Conservation (phyloP, 2,888 invertebrate genomes). For the Amaurobius ferox region DNA sequence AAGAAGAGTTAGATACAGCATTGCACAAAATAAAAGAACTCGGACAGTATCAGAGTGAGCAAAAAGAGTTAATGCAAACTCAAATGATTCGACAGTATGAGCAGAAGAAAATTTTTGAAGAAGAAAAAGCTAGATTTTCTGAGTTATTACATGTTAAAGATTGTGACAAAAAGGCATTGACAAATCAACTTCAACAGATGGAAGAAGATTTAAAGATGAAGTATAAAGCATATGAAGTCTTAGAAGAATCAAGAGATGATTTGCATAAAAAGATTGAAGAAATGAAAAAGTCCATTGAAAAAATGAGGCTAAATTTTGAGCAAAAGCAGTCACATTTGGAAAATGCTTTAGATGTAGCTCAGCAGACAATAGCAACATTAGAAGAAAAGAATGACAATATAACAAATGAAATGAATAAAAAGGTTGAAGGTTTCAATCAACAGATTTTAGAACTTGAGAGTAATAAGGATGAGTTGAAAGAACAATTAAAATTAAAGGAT, state of each 20-base stretch:
- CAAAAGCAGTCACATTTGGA: slow-evolving; percentile 20
- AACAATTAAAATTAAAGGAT: slow-evolving; percentile 41
- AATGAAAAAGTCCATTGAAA: slow-evolving; percentile 28
- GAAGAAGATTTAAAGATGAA: slow-evolving; percentile 37
- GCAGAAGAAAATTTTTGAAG: slow-evolving; percentile 51
- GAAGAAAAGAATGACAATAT: slow-evolving; percentile 54
- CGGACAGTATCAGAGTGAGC: slow-evolving; percentile 26
- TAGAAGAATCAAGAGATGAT: slow-evolving; percentile 26
- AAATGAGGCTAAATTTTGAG: slow-evolving; percentile 30
- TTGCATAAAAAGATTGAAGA: slow-evolving; percentile 28
- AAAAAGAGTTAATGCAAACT: slow-evolving; percentile 35
- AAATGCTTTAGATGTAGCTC: slow-evolving; percentile 24
- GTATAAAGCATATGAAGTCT: slow-evolving; percentile 29
- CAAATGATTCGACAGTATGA: slow-evolving; percentile 41
- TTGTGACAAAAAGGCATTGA: slow-evolving; percentile 35
- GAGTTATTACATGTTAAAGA: slow-evolving; percentile 32
- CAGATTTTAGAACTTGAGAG: slow-evolving; percentile 28
- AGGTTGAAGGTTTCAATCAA: slow-evolving; percentile 26
- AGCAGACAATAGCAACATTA: slow-evolving; percentile 24
- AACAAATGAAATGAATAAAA: slow-evolving; percentile 32
- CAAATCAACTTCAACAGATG: slow-evolving; percentile 20
- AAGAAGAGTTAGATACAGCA: slow-evolving; percentile 24
- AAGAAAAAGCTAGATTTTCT: slow-evolving; percentile 36
- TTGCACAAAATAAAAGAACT: slow-evolving; percentile 26
- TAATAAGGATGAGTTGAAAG: slow-evolving; percentile 26